Base-by-base conservation (phyloP, 2,797 vertebrate genomes). In the Enoplosus armatus region DNA sequence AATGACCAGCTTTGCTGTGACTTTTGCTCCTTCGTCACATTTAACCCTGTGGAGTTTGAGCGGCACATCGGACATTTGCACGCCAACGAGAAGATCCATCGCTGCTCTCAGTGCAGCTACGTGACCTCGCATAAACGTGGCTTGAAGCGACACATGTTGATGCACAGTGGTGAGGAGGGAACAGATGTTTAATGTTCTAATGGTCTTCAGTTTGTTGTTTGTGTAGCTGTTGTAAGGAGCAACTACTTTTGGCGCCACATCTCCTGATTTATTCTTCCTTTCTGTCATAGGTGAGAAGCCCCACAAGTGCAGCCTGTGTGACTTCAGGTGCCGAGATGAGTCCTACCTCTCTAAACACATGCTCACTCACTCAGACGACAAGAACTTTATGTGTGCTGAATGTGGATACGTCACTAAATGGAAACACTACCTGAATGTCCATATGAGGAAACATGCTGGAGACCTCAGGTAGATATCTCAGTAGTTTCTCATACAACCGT, bases 331-430 rank as follows among this genome's bases (percentile, higher is more conserved):
- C 87, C 93, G 98, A 67, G 98, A 99, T 10, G 97, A 98, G 90
- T 98, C 98, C 53, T 99, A 99, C 93, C 96, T 99, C 53, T 97
- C 98, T 4, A 99, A 97, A 88, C 98, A 99, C 81, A 99, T 98
- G 98, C 95, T 99, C 89, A 98, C 97, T 1, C 98, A 99, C 88
- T 96, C 97, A 0, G 93, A 93, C 0, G 92, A 96, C 90, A 99
- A 98, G 94, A 98, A 99, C 90, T 98, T 98, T 82, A 98, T 99
- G 98, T 99, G 98, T 68, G 96, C 98, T 0, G 98, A 99, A 75
- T 99, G 98, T 1, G 98, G 98, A 54, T 99, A 99, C 18, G 95
- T 99, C 92, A 99, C 98, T 55, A 99, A 99, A 80, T 99, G 98
- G 98, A 99, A 99, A 75, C 98, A 99, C 85, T 99, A 98, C 79